Percentiles rank a stretch among this genome's conserved stretches.
Conservation (phyloP, 2,113 vertebrate genomes). For the Asarcornis scutulata region DNA sequence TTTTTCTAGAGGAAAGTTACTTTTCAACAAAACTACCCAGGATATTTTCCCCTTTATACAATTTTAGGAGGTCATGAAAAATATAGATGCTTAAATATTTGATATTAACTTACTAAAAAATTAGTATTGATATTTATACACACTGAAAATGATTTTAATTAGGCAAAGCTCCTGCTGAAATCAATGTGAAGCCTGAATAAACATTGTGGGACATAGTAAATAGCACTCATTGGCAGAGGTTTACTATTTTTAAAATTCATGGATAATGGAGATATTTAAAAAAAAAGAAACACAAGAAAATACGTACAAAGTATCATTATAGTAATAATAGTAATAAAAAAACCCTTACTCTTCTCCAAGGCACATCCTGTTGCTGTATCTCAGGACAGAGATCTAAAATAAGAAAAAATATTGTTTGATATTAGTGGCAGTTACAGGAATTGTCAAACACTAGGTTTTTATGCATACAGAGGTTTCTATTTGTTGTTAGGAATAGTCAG, state of each 20-base stretch:
- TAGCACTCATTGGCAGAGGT: rapidly evolving
- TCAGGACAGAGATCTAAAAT: constrained; percentile 91
- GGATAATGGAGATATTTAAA: background rate
- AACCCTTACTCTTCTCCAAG: constrained; percentile 85
- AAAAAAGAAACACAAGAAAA: background rate
- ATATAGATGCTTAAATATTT: background rate
- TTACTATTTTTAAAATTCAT: background rate
- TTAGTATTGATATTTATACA: background rate
- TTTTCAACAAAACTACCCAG: background rate
- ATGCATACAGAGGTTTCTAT: background rate
- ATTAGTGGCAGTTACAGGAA: background rate
- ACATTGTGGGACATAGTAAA: background rate
- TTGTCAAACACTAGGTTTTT: background rate
- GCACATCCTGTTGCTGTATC: constrained; percentile 89
- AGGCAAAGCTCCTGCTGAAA: background rate
- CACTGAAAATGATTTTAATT: background rate
- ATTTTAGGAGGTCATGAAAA: background rate
- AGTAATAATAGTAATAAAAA: background rate
- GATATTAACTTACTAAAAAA: background rate
- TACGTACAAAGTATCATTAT: background rate
- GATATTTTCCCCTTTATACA: background rate
- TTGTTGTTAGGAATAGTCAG: background rate
- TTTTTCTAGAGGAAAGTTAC: background rate
- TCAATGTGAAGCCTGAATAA: background rate
- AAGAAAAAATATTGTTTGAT: background rate